Evolutionary conservation across 2,113 vertebrate genomes (phyloP).

Genomic region (Ammodramus savannarum): DNA sequence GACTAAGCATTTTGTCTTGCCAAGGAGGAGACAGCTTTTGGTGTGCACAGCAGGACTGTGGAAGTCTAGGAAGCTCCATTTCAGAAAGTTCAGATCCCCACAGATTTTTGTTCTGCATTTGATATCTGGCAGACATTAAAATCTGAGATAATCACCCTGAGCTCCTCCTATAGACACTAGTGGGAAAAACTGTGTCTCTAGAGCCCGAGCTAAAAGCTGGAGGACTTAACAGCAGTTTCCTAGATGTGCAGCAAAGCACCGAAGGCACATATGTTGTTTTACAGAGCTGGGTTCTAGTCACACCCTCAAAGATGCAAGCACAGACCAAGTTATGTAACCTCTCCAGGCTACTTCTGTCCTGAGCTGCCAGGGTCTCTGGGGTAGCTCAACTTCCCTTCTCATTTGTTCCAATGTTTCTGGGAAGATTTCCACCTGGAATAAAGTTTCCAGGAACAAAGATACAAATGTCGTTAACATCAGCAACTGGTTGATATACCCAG

Average conservation of each 20-base stretch:
- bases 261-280: neutral
- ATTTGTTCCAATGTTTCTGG: neutral
- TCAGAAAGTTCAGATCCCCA: neutral
- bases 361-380: neutral
- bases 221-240: neutral
- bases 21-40: neutral
- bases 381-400: neutral
- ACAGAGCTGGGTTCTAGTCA: neutral
- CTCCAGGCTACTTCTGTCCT: neutral
- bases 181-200: neutral
- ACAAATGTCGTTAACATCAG: neutral
- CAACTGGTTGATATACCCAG: neutral
- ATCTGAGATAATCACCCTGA: neutral
- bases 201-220: neutral
- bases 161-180: neutral
- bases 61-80: neutral
- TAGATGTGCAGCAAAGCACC: neutral
- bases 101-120: neutral
- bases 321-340: neutral
- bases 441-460: neutral
- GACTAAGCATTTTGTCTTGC: neutral
- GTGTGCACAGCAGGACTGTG: fast-evolving
- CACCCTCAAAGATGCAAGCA: neutral
- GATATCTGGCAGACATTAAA: neutral
- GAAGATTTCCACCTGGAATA: neutral